Evolutionary conservation across 2,888 invertebrate genomes (phyloP).

Genomic region (Hemithea aestivaria): DNA sequence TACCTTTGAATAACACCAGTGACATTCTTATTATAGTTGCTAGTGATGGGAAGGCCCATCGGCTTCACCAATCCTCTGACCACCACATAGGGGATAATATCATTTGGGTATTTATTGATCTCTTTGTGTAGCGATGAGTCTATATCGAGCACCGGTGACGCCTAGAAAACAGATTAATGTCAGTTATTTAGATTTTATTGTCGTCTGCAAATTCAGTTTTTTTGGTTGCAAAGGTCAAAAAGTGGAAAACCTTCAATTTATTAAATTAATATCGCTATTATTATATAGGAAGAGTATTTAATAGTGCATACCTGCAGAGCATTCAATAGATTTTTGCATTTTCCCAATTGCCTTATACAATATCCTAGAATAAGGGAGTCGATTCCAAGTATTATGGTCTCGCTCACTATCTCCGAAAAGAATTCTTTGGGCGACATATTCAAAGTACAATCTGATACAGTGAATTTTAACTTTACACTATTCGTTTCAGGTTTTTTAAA

Average conservation of each 20-base stretch:
- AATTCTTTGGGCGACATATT: conserved; percentile 79
- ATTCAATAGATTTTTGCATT: conserved; percentile 84
- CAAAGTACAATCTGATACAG: too few species aligned
- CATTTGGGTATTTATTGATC: conserved; percentile 80
- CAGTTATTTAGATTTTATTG: too few species aligned
- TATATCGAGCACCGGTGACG: conserved; percentile 84
- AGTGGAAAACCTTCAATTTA: too few species aligned
- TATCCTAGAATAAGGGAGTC: conserved; percentile 86
- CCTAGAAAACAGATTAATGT: conserved; percentile 60
- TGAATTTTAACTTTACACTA: background rate
- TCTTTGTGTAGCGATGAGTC: conserved; percentile 81
- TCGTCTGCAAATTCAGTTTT: too few species aligned
- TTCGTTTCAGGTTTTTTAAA: conserved; percentile 1
- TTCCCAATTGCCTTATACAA: conserved; percentile 86
- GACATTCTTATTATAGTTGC: conserved; percentile 85
- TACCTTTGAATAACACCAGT: conserved; percentile 88
- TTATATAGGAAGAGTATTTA: too few species aligned
- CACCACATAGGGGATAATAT: conserved; percentile 86
- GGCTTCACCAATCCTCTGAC: conserved; percentile 87
- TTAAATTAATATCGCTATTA: too few species aligned
- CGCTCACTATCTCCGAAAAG: conserved; percentile 80
- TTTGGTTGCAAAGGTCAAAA: too few species aligned
- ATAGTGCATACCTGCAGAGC: conserved; percentile 81
- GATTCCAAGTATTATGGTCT: conserved; percentile 85
- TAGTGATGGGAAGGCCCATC: conserved; percentile 85